phyloP scores from a whole-genome alignment of 2,113 vertebrate species.

The Baryphthengus martii region DNA sequence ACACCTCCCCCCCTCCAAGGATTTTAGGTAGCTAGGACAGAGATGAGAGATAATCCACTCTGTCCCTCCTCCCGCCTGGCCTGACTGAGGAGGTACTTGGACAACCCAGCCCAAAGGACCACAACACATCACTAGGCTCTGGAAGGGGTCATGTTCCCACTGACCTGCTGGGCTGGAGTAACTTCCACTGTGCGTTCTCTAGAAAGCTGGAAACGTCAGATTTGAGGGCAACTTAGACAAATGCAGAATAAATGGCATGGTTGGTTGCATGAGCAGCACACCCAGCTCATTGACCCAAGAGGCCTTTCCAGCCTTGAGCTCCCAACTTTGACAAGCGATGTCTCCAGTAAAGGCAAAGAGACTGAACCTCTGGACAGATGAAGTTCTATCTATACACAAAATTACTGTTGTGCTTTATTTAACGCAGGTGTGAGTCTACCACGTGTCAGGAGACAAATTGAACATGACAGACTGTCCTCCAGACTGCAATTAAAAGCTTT shows the following conservation, averaged over 20 bases:
- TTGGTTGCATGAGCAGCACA: not conserved
- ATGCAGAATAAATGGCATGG: fast-evolving
- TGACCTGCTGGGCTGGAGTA: not conserved
- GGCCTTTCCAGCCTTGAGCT: not conserved
- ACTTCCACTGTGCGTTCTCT: not conserved
- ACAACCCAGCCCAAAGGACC: fast-evolving
- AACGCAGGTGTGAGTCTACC: not conserved
- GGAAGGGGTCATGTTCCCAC: fast-evolving
- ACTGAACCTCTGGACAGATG: not conserved
- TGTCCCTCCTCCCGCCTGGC: not conserved
- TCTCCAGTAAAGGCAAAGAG: not conserved
- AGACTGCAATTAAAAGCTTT: not conserved
- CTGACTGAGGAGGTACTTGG: fast-evolving
- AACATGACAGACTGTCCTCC: not conserved
- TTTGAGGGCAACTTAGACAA: not conserved
- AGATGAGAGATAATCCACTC: not conserved
- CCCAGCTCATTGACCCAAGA: not conserved
- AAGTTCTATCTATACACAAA: not conserved
- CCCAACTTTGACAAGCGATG: fast-evolving
- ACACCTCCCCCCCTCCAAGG: not conserved
- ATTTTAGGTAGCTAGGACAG: not conserved
- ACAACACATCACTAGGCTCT: fast-evolving
- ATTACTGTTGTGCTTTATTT: not conserved
- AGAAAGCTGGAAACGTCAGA: fast-evolving
- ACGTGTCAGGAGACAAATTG: not conserved